Percentiles rank a stretch among this genome's conserved stretches.
phyloP scores from a whole-genome alignment of 2,797 vertebrate genomes.

The Champsocephalus gunnari region DNA sequence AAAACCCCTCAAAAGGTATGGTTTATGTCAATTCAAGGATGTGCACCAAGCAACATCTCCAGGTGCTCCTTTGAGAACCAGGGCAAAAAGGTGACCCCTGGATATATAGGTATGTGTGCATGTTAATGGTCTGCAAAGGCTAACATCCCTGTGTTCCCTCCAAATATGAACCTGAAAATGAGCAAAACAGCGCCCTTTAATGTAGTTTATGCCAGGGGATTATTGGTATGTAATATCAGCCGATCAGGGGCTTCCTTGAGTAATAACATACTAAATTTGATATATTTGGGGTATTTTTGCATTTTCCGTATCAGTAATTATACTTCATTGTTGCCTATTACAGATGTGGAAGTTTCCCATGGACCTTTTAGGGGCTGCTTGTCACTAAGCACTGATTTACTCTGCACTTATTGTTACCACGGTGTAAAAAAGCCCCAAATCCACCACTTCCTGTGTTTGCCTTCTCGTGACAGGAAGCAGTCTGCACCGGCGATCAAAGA shows the following conservation, averaged over 20 bases:
- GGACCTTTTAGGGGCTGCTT: constrained; percentile 18
- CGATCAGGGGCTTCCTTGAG: neutral
- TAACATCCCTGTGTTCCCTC: too few species aligned
- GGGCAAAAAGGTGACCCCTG: too few species aligned
- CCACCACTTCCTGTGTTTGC: constrained; percentile 75
- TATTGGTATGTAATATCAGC: too few species aligned
- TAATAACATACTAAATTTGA: neutral
- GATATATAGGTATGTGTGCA: too few species aligned
- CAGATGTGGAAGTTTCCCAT: constrained; percentile 50
- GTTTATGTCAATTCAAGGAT: too few species aligned
- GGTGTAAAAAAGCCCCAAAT: constrained; percentile 22
- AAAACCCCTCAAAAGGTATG: too few species aligned
- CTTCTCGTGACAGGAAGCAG: constrained; percentile 65
- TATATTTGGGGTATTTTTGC: neutral
- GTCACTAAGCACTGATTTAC: constrained; percentile 57
- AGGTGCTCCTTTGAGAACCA: too few species aligned
- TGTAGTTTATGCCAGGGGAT: neutral
- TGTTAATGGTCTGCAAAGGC: too few species aligned
- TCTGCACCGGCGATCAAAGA: constrained; percentile 68
- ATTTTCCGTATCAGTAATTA: neutral
- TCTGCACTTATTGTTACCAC: constrained; percentile 53
- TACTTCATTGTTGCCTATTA: constrained; percentile 16
- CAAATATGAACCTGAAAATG: too few species aligned
- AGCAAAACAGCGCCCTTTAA: too few species aligned
- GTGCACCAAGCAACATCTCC: too few species aligned